These are phyloP conservation scores for Oreochromis mossambicus DNA, from an alignment of 2,797 vertebrate genomes.

Conservation along the genomic window DNA sequence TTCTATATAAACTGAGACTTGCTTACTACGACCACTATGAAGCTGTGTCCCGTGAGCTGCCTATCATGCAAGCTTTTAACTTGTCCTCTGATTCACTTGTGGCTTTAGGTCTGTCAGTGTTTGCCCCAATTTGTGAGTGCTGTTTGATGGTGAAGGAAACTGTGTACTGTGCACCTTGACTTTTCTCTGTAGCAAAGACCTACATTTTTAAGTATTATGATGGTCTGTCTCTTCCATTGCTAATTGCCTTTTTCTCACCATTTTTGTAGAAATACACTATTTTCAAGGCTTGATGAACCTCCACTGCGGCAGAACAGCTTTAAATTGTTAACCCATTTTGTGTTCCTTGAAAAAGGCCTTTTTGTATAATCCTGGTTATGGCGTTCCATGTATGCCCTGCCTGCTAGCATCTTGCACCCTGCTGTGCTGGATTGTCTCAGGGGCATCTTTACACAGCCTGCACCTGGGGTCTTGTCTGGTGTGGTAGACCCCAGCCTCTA, in stretches of 20 bases:
- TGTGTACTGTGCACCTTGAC: background rate
- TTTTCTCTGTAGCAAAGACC: background rate
- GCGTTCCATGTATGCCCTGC: rapidly evolving
- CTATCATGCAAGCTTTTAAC: background rate
- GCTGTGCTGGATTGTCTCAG: no score
- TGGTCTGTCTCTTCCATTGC: background rate
- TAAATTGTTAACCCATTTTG: background rate
- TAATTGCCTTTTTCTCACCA: background rate
- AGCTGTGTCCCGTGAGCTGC: background rate
- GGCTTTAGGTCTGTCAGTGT: background rate
- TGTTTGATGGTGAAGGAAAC: background rate
- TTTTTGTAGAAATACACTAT: no score
- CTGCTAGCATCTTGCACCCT: no score
- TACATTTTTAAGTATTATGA: background rate
- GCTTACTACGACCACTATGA: background rate
- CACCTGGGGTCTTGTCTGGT: no score
- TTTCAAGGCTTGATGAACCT: background rate
- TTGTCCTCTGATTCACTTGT: background rate
- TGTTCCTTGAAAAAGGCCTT: background rate
- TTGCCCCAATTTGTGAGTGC: background rate
- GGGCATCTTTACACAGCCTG: no score
- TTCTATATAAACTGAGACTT: background rate
- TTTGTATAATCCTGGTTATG: background rate
- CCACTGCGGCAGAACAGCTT: background rate
- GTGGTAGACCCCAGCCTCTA: no score